These are phyloP conservation scores for Cordylochernes scorpioides DNA, from an alignment of 2,888 invertebrate genomes.

Conservation along the genomic window DNA sequence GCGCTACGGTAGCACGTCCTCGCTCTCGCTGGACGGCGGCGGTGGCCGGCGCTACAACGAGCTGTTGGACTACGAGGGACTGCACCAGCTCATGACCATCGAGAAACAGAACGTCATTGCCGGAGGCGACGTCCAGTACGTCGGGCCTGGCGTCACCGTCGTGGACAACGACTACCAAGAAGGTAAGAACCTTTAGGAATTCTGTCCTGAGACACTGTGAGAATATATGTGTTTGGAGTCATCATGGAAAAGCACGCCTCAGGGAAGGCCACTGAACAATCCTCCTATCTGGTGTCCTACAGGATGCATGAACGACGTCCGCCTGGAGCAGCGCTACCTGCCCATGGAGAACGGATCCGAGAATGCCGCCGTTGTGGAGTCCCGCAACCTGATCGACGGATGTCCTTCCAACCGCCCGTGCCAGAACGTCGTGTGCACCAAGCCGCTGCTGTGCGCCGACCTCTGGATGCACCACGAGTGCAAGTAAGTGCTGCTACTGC, in stretches of 20 bases:
- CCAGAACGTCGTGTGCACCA: conserved; percentile 70
- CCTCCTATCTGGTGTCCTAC: no score
- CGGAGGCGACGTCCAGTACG: conserved; percentile 14
- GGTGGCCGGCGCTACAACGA: conserved; percentile 19
- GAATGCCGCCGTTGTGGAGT: conserved; percentile 86
- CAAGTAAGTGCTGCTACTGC: no score
- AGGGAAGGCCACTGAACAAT: no score
- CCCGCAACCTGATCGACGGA: conserved; percentile 60
- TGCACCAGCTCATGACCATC: conserved; percentile 13
- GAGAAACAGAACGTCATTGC: conserved; percentile 13
- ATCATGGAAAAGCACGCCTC: no score
- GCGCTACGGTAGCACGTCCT: conserved; percentile 20
- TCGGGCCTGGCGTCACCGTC: conserved; percentile 8
- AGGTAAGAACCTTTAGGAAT: conserved; percentile 10
- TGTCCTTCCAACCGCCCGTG: conserved; percentile 88
- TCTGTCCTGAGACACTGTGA: neutral
- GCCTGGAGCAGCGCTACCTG: conserved; percentile 76
- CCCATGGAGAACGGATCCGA: conserved; percentile 84
- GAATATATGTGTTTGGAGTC: no score
- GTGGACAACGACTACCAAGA: conserved; percentile 12
- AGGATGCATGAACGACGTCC: conserved; percentile 54
- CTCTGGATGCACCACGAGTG: conserved; percentile 96
- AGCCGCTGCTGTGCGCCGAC: conserved; percentile 78
- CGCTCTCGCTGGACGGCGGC: conserved; percentile 22
- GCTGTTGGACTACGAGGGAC: conserved; percentile 8